Base-by-base conservation (phyloP, 2,888 invertebrate species). In the Sesia bembeciformis region DNA sequence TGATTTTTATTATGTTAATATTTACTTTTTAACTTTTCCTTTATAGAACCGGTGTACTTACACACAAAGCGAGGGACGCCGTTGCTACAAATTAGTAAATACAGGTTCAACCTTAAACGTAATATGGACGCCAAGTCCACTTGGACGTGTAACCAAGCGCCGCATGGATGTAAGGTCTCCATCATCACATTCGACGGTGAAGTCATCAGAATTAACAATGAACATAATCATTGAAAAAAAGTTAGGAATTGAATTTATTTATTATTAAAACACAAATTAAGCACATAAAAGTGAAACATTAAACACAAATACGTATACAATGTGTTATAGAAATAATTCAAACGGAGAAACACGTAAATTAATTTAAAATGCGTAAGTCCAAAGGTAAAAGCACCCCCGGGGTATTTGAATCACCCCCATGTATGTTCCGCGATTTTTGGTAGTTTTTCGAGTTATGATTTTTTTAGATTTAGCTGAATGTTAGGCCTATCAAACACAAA, bases 151-250 rank as follows among this genome's bases (percentile, higher is more conserved):
- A 8, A n/a, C 5, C 5, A 49, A 39, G 41, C 7, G 40, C 49
- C 4, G 38, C 51, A 40, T 43, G 52, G 53, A 39, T 58, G 58
- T 39, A 40, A 41, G 2, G 54, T 56, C 6, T 4, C 41, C 8
- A 6, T 53, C 23, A 46, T 41, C 49, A 58, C 74, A 4, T 40
- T 65, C 39, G 60, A 65, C 1, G 53, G 67, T 50, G 56, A 60
- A 50, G 58, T 74, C 4, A 53, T 73, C 4, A 59, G 58, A 49
- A 23, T 54, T 4, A 57, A 58, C 7, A 58, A 60, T 40, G 39
- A 51, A 3, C 69, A 70, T 51, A 42, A 42, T 3, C 42, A 42
- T 6, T 6, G 42, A 42, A 6, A 42, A 42, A 42, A 42, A 42
- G 42, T 6, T 42, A 42, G 5, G 42, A 42, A 42, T 42, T 42